Evolutionary conservation across 2,113 vertebrate genomes (phyloP).

Genomic region (Lepisosteus osseus): DNA sequence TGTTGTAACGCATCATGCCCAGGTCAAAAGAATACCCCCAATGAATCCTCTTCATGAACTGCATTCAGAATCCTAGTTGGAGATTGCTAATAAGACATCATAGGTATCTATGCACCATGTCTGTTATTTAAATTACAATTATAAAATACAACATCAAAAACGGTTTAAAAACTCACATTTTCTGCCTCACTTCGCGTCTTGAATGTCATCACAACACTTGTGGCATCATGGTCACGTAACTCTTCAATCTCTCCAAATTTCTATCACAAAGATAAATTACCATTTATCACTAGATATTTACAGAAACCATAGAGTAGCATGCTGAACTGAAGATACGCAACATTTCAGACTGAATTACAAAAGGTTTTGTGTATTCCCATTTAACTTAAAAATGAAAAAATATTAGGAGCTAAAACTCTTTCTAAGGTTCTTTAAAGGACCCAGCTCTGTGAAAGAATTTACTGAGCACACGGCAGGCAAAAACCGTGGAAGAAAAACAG

Average conservation of each 20-base stretch:
- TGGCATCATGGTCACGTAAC: constrained; percentile 78
- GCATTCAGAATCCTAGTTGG: no score
- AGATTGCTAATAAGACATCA: no score
- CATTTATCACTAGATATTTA: background rate
- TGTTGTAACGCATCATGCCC: no score
- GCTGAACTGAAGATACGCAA: no score
- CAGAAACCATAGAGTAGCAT: no score
- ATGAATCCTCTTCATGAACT: no score
- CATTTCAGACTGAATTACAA: no score
- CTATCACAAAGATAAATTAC: constrained; percentile 43
- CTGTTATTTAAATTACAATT: background rate
- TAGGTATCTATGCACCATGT: no score
- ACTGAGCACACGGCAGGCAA: no score
- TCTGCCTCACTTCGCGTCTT: constrained; percentile 83
- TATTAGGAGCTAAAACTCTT: background rate
- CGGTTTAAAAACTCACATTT: constrained; percentile 63
- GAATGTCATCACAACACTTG: constrained; percentile 80
- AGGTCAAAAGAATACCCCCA: no score
- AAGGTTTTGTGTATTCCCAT: no score
- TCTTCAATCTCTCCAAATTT: constrained; percentile 87
- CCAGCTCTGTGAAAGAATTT: background rate
- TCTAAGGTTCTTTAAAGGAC: background rate
- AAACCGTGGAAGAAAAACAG: no score
- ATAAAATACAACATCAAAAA: background rate
- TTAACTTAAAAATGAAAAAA: background rate